Base-by-base conservation (phyloP, 2,113 vertebrate genomes). In the Peromyscus maniculatus region DNA sequence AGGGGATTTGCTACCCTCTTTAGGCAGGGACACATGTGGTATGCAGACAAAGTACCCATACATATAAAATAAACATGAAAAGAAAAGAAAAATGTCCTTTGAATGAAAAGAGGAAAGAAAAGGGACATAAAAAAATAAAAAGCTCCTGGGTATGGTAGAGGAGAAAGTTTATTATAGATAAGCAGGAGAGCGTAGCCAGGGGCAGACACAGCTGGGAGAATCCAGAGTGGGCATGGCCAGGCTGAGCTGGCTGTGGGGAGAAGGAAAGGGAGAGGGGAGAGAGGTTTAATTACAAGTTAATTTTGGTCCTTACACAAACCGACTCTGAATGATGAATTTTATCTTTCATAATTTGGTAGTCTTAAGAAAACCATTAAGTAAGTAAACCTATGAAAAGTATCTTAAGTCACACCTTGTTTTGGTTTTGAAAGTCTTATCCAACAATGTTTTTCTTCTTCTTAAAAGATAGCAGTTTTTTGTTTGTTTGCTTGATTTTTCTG, bases 371-470 rank as follows among this genome's bases (percentile, higher is more conserved):
- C 16, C 74, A 74, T 83, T 87, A 39, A 52, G 71, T 67, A 91
- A 90, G n/a, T 94, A 86, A 83, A 62, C 22, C 36, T 89, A 66
- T 59, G n/a, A n/a, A 69, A n/a, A 26, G 28, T 52, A 5, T 3
- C 33, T 28, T 28, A 62, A 62, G 33, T 89, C 10, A 78, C 83
- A 87, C 13, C 7, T 87, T 66, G 36, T 28, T 11, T 16, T 57
- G 84, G 7, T 52, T 91, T 94, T 93, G 13, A 87, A 84, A 83
- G 87, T 57, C 55, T 77, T 89, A 15, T 75, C 49, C 69, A 92
- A 43, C 64, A 33, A 59, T 72, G 55, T 75, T 26, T 16, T 11
- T 75, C n/a, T 2, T 67, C 82, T 91, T 74, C 75, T 89, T 78
- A 52, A 72, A 72, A 62, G 22, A 57, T 52, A 84, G 78, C 52